Evolutionary conservation across 2,797 vertebrate species (phyloP), one percentile per base, ranked within the genome.

Genomic region (Sebastes oblongus): DNA sequence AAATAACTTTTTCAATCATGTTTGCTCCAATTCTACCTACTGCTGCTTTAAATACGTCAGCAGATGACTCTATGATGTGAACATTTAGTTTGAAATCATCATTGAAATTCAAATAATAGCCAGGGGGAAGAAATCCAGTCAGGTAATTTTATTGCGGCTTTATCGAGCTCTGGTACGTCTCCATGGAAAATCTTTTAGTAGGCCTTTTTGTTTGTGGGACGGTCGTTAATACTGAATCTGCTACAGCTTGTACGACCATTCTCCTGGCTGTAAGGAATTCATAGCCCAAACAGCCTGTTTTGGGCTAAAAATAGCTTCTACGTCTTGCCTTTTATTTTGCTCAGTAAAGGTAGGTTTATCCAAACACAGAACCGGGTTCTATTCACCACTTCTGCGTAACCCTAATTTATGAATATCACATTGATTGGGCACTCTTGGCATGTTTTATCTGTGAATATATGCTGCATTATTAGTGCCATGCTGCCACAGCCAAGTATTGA

Each of bases 121-220:
- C 22, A 29, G 39, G 39, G 18, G 61, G 65, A 62, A 72, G 59
- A 56, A 66, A 80, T 71, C 42, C 59, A 62, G 56, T 62, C 54
- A 82, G 78, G 77, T 80, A 82, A 87, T 87, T 90, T 90, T 82
- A 90, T 83, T 86, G 75, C 61, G 36, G 58, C 56, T 60, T 62
- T 61, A 67, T 84, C 60, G 27, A 50, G 29, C 12, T 88, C 82
- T 85, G 85, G 83, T 75, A 89, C 54, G 56, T 82, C 55, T 86
- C 78, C 74, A 79, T 88, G 92, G 93, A 94, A 92, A 93, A 90
- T 72, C 78, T 81, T 87, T 86, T 29, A 83, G 30, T 20, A 12
- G 80, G 50, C 56, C 70, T 24, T 81, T 81, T 42, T 10, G 76
- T 69, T 78, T 83, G 72, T 80, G 79, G 78, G 79, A 84, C 81